phyloP scores from a whole-genome alignment of 1,140 invertebrate species.

The Trypoxylus dichotomus region DNA sequence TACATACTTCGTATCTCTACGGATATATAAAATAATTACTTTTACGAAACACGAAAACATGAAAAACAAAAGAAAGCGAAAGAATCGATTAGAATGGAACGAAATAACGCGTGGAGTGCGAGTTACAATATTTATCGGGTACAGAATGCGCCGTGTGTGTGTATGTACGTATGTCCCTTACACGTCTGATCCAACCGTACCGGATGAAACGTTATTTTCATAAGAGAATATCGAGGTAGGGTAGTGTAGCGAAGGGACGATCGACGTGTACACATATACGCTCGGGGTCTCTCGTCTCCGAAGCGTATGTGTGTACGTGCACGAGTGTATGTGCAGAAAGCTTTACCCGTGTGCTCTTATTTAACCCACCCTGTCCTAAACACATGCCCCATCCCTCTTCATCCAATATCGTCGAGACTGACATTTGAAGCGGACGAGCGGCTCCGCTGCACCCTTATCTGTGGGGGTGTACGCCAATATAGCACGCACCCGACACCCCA shows the following conservation, averaged over 20 bases:
- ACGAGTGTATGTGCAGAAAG: conserved; percentile 29
- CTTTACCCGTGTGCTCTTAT: conserved; percentile 32
- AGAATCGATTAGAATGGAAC: background rate
- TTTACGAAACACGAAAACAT: background rate
- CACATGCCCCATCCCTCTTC: conserved; percentile 33
- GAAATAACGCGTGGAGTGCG: background rate
- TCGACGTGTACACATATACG: background rate
- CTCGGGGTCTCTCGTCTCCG: background rate
- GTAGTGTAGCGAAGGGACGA: background rate
- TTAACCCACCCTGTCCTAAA: conserved; percentile 38
- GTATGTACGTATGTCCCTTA: background rate
- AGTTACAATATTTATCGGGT: conserved; percentile 14
- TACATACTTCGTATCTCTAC: too few relatives aligned
- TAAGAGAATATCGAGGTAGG: conserved; percentile 9
- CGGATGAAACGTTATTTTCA: conserved; percentile 20
- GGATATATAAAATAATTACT: too few relatives aligned
- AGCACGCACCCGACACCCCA: conserved; percentile 43
- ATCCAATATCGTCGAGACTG: conserved; percentile 39
- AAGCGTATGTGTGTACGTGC: background rate
- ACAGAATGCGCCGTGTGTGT: background rate
- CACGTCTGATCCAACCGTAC: background rate
- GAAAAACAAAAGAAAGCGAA: background rate
- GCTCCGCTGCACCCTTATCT: conserved; percentile 41
- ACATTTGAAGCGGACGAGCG: conserved; percentile 43
- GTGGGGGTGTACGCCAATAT: conserved; percentile 42